Base-by-base conservation (phyloP, 2,113 vertebrate species). In the Coptodon bakossiorum region DNA sequence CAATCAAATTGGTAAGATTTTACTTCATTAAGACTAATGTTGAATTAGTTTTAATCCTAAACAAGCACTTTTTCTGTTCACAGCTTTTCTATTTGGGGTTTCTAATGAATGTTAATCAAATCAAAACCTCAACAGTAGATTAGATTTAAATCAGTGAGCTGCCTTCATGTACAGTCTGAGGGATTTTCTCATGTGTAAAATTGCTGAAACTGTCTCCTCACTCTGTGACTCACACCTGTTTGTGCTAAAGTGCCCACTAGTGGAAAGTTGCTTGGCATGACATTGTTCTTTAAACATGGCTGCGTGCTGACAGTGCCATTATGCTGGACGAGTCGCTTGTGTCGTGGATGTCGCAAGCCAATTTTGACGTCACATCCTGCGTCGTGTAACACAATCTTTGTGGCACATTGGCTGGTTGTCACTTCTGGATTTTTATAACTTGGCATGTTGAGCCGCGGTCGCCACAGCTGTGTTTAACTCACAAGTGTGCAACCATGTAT, bases 301-400 rank as follows among this genome's bases (percentile, higher is more conserved):
- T 54, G 52, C 0, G 9, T 52, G 8, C 48, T 3, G 48, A 19
- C 50, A 9, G 50, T 52, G 50, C 17, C 48, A 9, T 52, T 17
- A 19, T 53, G 52, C 52, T 53, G 52, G 50, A 11, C 0, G 0
- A n/a, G 19, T 2, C 5, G n/a, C 0, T 22, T 53, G 19, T 0
- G 52, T 4, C 9, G 3, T 53, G 52, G 9, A 10, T 0, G 5
- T 53, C 5, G 0, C 52, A 53, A 53, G 52, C n/a, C n/a, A 53
- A 53, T 53, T 53, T 53, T 53, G 52, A 53, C 0, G 0, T 53
- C 0, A 1, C n/a, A 53, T 22, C 52, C 19, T 53, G 10, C 0
- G 10, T 53, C 19, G 11, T 11, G 0, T 53, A 53, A 53, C 50
- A 10, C 52, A 54, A 54, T 54, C n/a, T 54, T 54, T 53, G 52